A percentile compares a stretch with the other conserved stretches of the same genome.
phyloP scores from a whole-genome alignment of 1,140 invertebrate species.

The Heliconius hewitsoni region DNA sequence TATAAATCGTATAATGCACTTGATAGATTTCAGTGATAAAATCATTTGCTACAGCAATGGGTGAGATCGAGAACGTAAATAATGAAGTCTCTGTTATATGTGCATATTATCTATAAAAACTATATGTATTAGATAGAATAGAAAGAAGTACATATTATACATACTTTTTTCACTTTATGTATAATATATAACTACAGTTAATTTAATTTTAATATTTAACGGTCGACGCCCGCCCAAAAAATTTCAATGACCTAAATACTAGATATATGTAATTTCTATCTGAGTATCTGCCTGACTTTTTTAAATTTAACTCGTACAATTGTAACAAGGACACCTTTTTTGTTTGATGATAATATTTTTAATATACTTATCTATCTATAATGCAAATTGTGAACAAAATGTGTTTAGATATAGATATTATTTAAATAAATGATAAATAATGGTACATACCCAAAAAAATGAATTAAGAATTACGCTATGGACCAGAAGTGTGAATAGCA shows the following conservation, averaged over 20 bases:
- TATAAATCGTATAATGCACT: conserved; percentile 10
- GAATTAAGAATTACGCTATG: neutral
- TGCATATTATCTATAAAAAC: neutral
- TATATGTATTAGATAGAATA: too few relatives aligned
- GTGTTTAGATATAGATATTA: neutral
- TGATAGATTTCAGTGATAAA: conserved; percentile 20
- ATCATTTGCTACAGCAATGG: neutral
- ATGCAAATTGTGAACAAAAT: neutral
- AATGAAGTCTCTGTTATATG: conserved; percentile 10
- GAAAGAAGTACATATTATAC: neutral
- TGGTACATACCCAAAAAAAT: conserved; percentile 7
- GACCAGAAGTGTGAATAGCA: neutral
- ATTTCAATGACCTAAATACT: conserved; percentile 37
- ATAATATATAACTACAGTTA: neutral
- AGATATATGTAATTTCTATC: conserved; percentile 26
- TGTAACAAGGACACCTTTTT: conserved; percentile 31
- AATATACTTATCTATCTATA: neutral
- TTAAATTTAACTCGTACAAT: conserved; percentile 34
- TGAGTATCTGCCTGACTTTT: conserved; percentile 25
- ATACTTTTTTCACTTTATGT: neutral
- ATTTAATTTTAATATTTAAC: conserved; percentile 27
- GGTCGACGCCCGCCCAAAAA: conserved; percentile 24
- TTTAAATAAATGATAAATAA: neutral
- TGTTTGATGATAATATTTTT: conserved; percentile 7
- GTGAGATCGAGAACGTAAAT: conserved; percentile 1